A percentile compares a stretch with the other conserved stretches of the same genome.
Conservation (phyloP, 2,888 invertebrate species). For the Brachylomia viminalis region DNA sequence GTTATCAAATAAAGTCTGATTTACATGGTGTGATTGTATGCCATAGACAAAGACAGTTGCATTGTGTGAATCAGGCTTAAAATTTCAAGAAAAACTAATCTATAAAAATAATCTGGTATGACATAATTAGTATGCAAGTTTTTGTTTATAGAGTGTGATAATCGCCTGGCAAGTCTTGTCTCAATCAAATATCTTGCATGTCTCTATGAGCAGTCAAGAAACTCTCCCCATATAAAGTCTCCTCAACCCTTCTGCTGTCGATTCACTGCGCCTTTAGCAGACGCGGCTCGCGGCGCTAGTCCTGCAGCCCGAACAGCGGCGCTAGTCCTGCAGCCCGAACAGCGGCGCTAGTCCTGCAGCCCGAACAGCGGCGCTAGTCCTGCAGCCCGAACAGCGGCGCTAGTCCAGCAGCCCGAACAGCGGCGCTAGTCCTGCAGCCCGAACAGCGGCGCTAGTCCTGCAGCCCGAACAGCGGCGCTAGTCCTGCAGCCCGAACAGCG, state of each 20-base stretch:
- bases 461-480: too few relatives aligned
- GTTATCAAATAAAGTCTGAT: neutral
- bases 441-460: too few relatives aligned
- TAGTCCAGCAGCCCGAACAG: too few relatives aligned
- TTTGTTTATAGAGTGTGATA: neutral
- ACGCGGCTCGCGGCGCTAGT: too few relatives aligned
- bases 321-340: constrained; percentile 92
- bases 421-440: constrained; percentile 91
- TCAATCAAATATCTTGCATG: neutral
- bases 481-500: constrained; percentile 92
- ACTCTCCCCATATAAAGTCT: neutral
- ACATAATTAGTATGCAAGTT: too few relatives aligned
- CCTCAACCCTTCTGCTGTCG: neutral
- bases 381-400: constrained; percentile 92
- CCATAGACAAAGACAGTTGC: neutral
- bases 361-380: constrained; percentile 92
- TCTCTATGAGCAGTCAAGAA: neutral
- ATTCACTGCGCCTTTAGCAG: neutral
- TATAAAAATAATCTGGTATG: neutral
- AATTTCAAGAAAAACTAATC: neutral
- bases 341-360: constrained; percentile 91
- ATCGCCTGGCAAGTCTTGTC: neutral
- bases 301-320: constrained; percentile 92
- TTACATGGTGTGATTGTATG: too few relatives aligned
- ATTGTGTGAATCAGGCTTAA: neutral